These are phyloP conservation scores for Tenrec ecaudatus DNA, from an alignment of 2,113 vertebrate species.

Conservation along the genomic window DNA sequence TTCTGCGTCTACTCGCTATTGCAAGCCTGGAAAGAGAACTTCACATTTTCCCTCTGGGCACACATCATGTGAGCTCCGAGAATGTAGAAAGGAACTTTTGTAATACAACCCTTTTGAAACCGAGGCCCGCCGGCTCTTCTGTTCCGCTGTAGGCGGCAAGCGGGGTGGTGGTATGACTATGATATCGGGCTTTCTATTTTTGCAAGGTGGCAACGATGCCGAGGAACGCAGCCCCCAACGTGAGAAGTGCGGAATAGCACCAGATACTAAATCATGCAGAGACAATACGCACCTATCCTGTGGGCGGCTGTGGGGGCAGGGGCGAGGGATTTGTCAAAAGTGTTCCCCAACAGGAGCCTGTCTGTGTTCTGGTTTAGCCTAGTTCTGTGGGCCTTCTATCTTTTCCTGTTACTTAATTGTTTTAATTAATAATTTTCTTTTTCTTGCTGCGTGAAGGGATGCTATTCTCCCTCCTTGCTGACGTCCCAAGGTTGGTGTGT, in stretches of 20 bases:
- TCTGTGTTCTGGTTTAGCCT: conserved; percentile 42
- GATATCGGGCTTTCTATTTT: conserved; percentile 79
- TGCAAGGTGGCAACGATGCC: conserved; percentile 74
- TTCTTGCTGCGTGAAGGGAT: neutral
- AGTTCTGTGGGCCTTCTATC: conserved; percentile 33
- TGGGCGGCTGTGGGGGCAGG: conserved; percentile 64
- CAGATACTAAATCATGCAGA: conserved; percentile 79
- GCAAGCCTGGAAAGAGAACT: conserved; percentile 42
- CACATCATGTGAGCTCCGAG: neutral
- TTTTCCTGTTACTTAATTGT: neutral
- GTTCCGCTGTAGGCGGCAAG: conserved; percentile 65
- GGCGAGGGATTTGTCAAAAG: conserved; percentile 67
- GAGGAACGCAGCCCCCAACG: conserved; percentile 79
- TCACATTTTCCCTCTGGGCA: neutral
- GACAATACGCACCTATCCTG: conserved; percentile 75
- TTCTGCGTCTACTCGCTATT: conserved; percentile 42
- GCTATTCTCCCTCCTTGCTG: neutral
- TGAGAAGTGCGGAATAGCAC: conserved; percentile 76
- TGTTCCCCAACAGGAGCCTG: neutral
- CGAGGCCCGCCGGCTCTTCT: conserved; percentile 66
- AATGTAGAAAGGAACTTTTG: conserved; percentile 65
- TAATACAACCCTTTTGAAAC: conserved; percentile 56
- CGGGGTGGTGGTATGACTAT: conserved; percentile 75
- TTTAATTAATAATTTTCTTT: conserved; percentile 17
- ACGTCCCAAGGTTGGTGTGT: neutral